Evolutionary conservation across 1,140 invertebrate species (phyloP).

Genomic region (Lordiphosa collinella): DNA sequence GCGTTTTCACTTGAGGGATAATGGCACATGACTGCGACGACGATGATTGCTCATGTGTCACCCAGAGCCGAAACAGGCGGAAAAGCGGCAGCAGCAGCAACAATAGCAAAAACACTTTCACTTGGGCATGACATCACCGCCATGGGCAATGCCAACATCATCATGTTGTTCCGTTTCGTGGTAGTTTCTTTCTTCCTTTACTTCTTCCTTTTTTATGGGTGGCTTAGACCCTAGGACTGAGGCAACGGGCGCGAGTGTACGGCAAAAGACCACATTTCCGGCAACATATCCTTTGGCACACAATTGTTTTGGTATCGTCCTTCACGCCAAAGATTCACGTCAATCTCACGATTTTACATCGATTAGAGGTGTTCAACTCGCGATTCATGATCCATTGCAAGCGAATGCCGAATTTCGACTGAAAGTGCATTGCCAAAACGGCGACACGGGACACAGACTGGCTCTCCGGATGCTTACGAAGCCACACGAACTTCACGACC

Average conservation of each 20-base stretch:
- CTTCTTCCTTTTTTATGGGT: constrained; percentile 16
- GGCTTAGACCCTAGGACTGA: constrained; percentile 30
- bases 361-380: constrained; percentile 7
- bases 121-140: constrained; percentile 65
- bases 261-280: constrained; percentile 39
- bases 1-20: constrained; percentile 41
- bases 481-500: constrained; percentile 17
- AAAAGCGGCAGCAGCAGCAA: constrained; percentile 1
- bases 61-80: constrained; percentile 8
- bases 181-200: constrained; percentile 15
- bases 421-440: constrained; percentile 22
- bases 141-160: constrained; percentile 38
- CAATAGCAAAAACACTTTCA: constrained; percentile 66
- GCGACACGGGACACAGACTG: constrained; percentile 32
- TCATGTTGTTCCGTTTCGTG: constrained; percentile 29
- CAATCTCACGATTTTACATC: constrained; percentile 14
- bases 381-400: constrained; percentile 44
- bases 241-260: constrained; percentile 12
- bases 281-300: constrained; percentile 44
- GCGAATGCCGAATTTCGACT: constrained; percentile 53
- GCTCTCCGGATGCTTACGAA: constrained; percentile 26
- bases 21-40: constrained; percentile 50
- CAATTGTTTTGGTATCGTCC: constrained; percentile 14
- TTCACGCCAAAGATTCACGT: constrained; percentile 23
- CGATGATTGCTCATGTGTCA: constrained; percentile 47